These are phyloP conservation scores for Clavelina lepadiformis DNA, from an alignment of 23 tunicate genomes.

Conservation along the genomic window DNA sequence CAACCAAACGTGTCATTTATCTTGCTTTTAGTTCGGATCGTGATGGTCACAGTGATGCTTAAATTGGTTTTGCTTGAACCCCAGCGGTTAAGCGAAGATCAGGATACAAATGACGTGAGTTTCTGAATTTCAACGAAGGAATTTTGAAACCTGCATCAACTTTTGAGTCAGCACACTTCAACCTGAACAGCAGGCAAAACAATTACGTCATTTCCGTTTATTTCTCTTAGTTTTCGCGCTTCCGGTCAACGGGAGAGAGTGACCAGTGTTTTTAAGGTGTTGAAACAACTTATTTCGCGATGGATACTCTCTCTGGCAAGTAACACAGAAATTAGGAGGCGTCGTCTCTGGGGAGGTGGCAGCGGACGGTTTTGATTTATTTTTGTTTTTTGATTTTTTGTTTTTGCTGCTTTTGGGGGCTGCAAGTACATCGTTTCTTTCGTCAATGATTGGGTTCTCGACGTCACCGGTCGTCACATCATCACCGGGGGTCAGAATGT, in stretches of 20 bases:
- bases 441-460: background rate
- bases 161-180: too few relatives aligned
- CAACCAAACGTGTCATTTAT: too few relatives aligned
- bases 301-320: constrained; percentile 43
- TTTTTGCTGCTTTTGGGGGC: background rate
- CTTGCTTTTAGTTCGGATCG: too few relatives aligned
- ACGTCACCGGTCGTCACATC: background rate
- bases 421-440: background rate
- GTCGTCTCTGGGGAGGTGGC: background rate
- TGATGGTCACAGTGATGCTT: too few relatives aligned
- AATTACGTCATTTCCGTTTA: too few relatives aligned
- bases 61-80: too few relatives aligned
- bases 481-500: background rate
- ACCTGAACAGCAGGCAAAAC: too few relatives aligned
- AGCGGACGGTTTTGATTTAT: constrained; percentile 6
- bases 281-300: constrained; percentile 83
- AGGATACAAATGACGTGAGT: too few relatives aligned
- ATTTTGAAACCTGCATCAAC: too few relatives aligned
- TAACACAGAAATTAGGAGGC: constrained; percentile 31
- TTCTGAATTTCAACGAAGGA: too few relatives aligned
- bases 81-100: too few relatives aligned
- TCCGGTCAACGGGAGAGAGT: constrained; percentile 41
- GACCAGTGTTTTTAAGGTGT: constrained; percentile 77
- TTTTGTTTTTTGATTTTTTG: constrained; percentile 16
- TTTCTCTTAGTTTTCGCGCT: too few relatives aligned